Conservation (phyloP, 2,113 vertebrate species). For the Cynocephalus volans region DNA sequence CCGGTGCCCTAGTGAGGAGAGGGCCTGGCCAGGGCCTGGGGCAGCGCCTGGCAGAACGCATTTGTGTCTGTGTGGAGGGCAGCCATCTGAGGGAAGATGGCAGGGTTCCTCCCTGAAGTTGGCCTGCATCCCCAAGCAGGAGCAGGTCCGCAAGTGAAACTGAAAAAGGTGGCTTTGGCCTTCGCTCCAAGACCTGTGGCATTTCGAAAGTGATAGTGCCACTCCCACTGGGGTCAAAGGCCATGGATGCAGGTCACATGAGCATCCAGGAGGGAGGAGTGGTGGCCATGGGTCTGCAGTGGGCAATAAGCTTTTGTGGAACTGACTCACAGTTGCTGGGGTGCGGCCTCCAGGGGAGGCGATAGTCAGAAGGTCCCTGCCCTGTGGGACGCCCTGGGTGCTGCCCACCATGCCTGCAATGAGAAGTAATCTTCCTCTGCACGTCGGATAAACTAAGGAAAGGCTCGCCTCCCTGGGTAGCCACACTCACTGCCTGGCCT, state of each 20-base stretch:
- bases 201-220: not conserved
- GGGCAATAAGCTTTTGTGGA: not conserved
- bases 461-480: accelerated
- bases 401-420: too few species aligned
- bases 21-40: too few species aligned
- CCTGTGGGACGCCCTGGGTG: too few species aligned
- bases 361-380: not conserved
- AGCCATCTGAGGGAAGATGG: too few species aligned
- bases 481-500: not conserved
- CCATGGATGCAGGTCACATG: not conserved
- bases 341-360: not conserved
- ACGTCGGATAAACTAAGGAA: not conserved
- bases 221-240: not conserved
- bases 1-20: too few species aligned
- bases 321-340: not conserved
- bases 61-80: too few species aligned
- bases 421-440: not conserved
- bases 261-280: not conserved
- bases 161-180: not conserved
- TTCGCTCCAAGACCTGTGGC: not conserved
- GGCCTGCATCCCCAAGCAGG: not conserved
- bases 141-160: slow-evolving; percentile 26
- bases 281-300: not conserved
- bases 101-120: too few species aligned
- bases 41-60: too few species aligned